Percentiles rank a stretch among this genome's conserved stretches.
Conservation (phyloP, 2,113 vertebrate species). For the Albula glossodonta region DNA sequence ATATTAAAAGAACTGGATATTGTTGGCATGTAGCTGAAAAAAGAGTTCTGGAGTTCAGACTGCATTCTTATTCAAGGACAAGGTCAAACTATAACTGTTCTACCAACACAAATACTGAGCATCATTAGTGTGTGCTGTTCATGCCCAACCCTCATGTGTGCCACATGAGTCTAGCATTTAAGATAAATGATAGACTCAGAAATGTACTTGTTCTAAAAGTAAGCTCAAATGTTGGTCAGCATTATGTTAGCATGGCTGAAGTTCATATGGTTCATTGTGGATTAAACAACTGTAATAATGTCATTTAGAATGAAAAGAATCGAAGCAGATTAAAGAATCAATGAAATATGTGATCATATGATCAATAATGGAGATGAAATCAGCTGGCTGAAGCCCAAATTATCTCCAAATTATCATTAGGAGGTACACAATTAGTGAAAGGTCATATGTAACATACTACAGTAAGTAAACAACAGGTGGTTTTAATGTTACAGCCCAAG, state of each 20-base stretch:
- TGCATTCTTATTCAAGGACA: neutral
- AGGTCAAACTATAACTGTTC: conserved; percentile 10
- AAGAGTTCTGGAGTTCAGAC: neutral
- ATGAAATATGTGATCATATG: neutral
- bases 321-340: conserved; percentile 13
- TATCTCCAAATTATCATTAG: conserved; percentile 16
- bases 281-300: conserved; percentile 7
- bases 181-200: too few relatives aligned
- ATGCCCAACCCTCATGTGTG: neutral
- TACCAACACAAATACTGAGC: conserved; percentile 14
- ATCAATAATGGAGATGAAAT: conserved; percentile 24
- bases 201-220: too few relatives aligned
- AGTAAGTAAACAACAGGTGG: conserved; percentile 33
- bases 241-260: neutral
- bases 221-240: neutral
- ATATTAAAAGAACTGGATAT: neutral
- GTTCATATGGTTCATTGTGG: neutral
- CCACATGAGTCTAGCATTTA: neutral
- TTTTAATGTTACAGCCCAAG: conserved; percentile 33
- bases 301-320: conserved; percentile 21
- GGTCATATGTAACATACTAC: conserved; percentile 32
- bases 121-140: neutral
- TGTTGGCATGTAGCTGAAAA: neutral
- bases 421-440: conserved; percentile 32
- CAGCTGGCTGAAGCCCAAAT: neutral